Percentiles rank a stretch among this genome's conserved stretches.
These are phyloP conservation scores for Pygocentrus nattereri DNA, from an alignment of 2,797 vertebrate genomes.

Conservation along the genomic window DNA sequence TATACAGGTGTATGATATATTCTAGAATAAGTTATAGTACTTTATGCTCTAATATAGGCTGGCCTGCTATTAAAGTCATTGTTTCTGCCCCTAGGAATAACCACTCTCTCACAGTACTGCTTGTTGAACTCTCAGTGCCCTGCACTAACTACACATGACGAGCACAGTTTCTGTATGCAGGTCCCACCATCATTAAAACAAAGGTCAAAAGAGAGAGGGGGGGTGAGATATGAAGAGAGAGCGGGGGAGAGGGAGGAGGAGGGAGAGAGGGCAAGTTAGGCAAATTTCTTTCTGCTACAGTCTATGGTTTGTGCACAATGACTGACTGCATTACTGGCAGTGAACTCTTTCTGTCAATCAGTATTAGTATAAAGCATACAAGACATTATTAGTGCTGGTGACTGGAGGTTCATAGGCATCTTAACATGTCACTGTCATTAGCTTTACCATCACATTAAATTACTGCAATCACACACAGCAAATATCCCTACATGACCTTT, in stretches of 20 bases:
- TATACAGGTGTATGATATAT: neutral
- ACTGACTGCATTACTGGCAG: constrained; percentile 23
- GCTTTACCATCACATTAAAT: constrained; percentile 31
- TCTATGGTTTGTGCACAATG: constrained; percentile 33
- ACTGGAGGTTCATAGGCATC: neutral
- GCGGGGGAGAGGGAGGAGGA: neutral
- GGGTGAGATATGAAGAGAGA: constrained; percentile 17
- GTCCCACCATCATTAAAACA: constrained; percentile 35
- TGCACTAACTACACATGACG: constrained; percentile 23
- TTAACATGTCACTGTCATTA: constrained; percentile 23
- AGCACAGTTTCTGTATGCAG: constrained; percentile 32
- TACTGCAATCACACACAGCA: constrained; percentile 5
- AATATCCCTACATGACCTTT: constrained; percentile 15
- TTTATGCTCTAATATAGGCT: constrained; percentile 11
- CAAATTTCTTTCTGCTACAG: constrained; percentile 25
- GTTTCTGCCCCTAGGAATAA: constrained; percentile 11
- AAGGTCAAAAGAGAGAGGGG: constrained; percentile 37
- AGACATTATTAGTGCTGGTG: constrained; percentile 25
- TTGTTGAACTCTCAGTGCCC: constrained; percentile 37
- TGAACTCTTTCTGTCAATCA: constrained; percentile 38
- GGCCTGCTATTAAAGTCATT: constrained; percentile 28
- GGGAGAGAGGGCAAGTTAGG: neutral
- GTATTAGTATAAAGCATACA: constrained; percentile 13
- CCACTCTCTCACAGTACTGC: neutral
- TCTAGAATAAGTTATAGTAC: neutral